Evolutionary conservation across 2,113 vertebrate species (phyloP), one percentile per base, ranked within the genome.

Genomic region (Ceratotherium simum): DNA sequence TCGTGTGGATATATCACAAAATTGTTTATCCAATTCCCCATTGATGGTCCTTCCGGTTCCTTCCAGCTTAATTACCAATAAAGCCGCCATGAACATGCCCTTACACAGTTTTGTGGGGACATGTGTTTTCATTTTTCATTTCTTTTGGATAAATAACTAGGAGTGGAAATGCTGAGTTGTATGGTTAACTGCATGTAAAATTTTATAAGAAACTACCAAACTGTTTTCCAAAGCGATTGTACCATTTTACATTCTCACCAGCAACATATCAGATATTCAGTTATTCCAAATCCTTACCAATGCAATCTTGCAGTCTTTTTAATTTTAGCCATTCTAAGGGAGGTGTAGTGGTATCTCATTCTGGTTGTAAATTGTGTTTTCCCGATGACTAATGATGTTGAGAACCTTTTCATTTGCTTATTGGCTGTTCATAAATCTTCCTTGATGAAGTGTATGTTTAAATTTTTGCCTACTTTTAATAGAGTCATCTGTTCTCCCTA

Each of bases 301-400:
- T 42, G 62, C 29, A 17, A 56, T 80, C 39, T 42, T 86, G 16
- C 6, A 48, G 27, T 27, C 31, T 81, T 67, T 67, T 78, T 56
- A 25, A 78, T 70, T 48, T 69, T 70, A 85, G 36, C 8, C 46
- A 67, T 67, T 83, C 36, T 90, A 67, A 56, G 46, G 21, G 29
- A 75, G 48, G 46, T 29, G 0, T 29, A 46, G 48, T 48, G 5
- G 5, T 83, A 27, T 67, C 29, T 51, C 14, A 21, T 64, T 90
- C 65, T 54, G 56, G 29, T 82, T 95, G 75, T 65, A 65, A 90
- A 82, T 29, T 90, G 27, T 23, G n/a, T 94, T 65, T 95, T 54
- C 46, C 42, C 54, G 20, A 36, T 62, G 21, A 86, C 31, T 79
- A 72, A 70, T 39, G 12, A 62, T 33, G 16, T 36, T 60, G 33